Base-by-base conservation (phyloP, 1,140 invertebrate genomes). In the Bactericera cockerelli region DNA sequence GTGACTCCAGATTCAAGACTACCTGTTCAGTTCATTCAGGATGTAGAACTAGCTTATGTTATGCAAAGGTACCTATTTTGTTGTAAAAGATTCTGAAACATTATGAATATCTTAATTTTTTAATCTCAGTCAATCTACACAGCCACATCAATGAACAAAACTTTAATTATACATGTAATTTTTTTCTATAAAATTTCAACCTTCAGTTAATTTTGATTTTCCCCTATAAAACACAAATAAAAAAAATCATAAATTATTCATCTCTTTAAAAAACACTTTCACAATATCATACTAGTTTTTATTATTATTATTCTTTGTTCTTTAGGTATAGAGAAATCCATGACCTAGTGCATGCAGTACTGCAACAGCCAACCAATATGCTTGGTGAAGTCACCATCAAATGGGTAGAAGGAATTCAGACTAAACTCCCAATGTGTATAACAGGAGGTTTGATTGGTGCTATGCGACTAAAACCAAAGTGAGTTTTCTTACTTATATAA, bases 361-460 rank as follows among this genome's bases (percentile, higher is more conserved):
- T 97, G 26, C 80, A 82, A 58, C 95, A 96, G 89, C 92, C 89
- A 14, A 98, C 93, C 6, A 93, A 92, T 68, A 96, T 98, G 91
- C 74, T 95, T 4, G 80, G 81, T 54, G 85, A 94, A 78, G 91
- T 97, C 16, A 81, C 87, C 6, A 87, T 99, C 3, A 99, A 99
- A 74, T 98, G 93, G 92, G 79, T 98, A 58, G 96, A 99, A 80
- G 93, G 82, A 6, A 79, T 98, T 53, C 93, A 95, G 73, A 88
- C 83, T 16, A 81, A 79, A 57, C 70, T 96, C 26, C 92, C 93
- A 1, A 94, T 96, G 91, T 94, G 90, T 68, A 75, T 89, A 55
- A 79, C 79, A 61, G 92, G 84, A 36, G 90, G 84, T 0, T 76
- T 95, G 57, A 91, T 93, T 76, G 92, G 92, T 19, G 83, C 91